These are phyloP conservation scores for Chlorocebus sabaeus DNA, from an alignment of 2,113 vertebrate species.

Conservation along the genomic window DNA sequence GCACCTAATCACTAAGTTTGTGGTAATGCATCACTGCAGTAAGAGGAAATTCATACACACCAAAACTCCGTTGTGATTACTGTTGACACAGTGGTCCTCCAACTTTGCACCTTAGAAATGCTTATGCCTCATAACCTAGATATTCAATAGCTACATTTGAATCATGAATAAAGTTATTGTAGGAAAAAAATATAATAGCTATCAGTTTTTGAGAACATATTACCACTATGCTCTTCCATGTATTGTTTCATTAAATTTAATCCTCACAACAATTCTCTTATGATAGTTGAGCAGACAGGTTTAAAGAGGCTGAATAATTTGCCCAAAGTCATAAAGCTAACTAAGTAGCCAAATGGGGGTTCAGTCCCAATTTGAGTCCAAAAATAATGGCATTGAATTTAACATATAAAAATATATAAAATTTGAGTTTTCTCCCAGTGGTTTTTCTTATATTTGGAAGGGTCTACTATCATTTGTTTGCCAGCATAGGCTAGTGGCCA, in stretches of 20 bases:
- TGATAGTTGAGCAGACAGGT: neutral
- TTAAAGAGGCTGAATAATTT: constrained; percentile 30
- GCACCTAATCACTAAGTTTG: neutral
- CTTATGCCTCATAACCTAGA: neutral
- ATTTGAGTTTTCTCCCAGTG: neutral
- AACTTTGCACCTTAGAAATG: neutral
- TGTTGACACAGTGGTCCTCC: neutral
- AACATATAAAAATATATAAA: constrained; percentile 22
- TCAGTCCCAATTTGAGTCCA: neutral
- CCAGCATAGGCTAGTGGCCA: neutral
- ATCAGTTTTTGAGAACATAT: neutral
- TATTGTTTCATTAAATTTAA: neutral
- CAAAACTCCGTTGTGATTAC: no score
- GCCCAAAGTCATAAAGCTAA: constrained; percentile 36
- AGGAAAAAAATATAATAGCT: neutral
- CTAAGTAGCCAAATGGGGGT: neutral
- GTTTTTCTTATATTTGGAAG: neutral
- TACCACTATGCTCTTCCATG: neutral
- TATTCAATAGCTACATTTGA: neutral
- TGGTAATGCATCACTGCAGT: neutral
- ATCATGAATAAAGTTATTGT: neutral
- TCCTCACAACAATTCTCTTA: neutral
- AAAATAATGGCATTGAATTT: constrained; percentile 45
- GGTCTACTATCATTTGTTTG: neutral
- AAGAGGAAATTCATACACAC: neutral